Evolutionary conservation across 2,888 invertebrate species (phyloP), one percentile per base, ranked within the genome.

Genomic region (Cartodere bifasciata): DNA sequence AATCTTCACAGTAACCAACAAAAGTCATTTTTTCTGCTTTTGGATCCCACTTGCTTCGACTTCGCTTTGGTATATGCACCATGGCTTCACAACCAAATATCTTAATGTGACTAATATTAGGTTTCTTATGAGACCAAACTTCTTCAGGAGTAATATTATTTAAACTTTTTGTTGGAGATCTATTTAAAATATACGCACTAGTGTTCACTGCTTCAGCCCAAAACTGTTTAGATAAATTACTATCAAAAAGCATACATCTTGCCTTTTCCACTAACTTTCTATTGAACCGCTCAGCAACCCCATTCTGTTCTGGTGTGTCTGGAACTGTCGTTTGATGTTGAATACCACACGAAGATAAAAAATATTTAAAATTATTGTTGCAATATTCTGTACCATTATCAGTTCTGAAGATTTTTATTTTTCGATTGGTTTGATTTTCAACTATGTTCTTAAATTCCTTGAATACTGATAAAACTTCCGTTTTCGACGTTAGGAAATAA

Each of bases 221-320:
- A 28, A 24, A 39, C 6, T 21, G 17, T 32, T 36, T 27, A 3
- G 17, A 23, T 20, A 32, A 13, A 16, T 34, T 30, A 7, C 34
- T 32, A 24, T 38, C 32, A 12, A 28, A 20, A n/a, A 40, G 11
- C 33, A 41, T 32, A 28, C 37, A 38, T 13, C 28, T 16, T 11
- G 41, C 42, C 11, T 35, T 37, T 21, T 42, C 42, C 9, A 37
- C 34, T 9, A 42, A 14, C n/a, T 35, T 41, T 21, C 40, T 21
- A 22, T 35, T 42, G 7, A 31, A 31, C 9, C 41, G 28, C 16
- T 41, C 44, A n/a, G 31, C 36, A 23, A 35, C 26, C 9, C 38
- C 43, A 33, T 45, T 43, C 28, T 45, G 42, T 30, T 42, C 22
- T 2, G 42, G 42, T 4, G 39, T 41, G 23, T 45, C 39, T 6